These are phyloP conservation scores for Phylloscopus trochiloides DNA, from an alignment of 2,113 vertebrate genomes.

Conservation along the genomic window DNA sequence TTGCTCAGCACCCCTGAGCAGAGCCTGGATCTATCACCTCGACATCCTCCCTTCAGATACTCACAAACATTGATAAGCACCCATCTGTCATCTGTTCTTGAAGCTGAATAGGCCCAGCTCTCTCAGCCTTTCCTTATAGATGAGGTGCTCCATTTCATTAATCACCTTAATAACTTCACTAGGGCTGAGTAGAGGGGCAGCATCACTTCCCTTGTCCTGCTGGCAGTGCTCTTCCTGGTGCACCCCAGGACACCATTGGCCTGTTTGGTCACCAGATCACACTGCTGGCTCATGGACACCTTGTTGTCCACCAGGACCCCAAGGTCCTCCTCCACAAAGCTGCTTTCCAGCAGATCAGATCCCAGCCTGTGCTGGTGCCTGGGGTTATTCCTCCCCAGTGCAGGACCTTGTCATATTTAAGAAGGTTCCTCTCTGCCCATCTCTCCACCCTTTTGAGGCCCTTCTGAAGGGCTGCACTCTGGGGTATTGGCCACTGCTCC, in stretches of 20 bases:
- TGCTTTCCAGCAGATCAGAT: neutral
- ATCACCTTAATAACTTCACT: neutral
- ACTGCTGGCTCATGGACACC: neutral
- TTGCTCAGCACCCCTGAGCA: accelerated
- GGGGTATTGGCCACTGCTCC: neutral
- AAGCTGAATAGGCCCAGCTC: neutral
- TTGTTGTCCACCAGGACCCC: accelerated
- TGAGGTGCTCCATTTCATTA: neutral
- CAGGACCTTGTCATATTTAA: neutral
- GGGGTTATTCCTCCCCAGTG: neutral
- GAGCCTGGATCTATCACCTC: neutral
- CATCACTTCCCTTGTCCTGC: accelerated
- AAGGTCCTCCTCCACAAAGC: neutral
- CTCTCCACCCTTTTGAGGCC: neutral
- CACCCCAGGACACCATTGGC: accelerated
- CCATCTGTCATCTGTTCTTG: neutral
- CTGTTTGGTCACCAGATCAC: neutral
- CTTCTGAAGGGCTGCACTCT: neutral
- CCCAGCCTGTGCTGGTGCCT: neutral
- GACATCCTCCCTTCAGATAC: too few species aligned
- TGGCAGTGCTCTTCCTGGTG: neutral
- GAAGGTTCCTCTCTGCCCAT: neutral
- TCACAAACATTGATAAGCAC: neutral
- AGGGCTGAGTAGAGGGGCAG: accelerated
- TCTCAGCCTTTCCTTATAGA: neutral